These are phyloP conservation scores for Syndactyla subalaris DNA, from an alignment of 2,797 vertebrate species.

Conservation along the genomic window DNA sequence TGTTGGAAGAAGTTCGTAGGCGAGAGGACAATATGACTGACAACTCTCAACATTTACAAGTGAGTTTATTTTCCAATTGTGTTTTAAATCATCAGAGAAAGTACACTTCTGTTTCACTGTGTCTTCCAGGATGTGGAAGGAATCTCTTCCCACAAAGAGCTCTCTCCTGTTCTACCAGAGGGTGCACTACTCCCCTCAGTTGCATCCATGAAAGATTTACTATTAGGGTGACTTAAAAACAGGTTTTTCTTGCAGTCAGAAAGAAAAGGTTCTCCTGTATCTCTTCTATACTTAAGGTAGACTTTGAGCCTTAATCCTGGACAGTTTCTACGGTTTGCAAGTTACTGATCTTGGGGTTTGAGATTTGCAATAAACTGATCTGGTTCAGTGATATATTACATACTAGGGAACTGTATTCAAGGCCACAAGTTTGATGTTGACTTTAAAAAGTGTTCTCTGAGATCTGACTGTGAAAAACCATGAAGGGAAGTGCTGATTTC, in stretches of 20 bases:
- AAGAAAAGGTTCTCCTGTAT: not conserved
- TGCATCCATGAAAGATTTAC: not conserved
- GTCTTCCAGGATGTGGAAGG: not conserved
- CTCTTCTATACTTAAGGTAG: not conserved
- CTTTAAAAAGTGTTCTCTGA: not conserved
- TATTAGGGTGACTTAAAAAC: not conserved
- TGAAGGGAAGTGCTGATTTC: not conserved
- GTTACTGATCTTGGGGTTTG: not conserved
- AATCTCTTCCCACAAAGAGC: not conserved
- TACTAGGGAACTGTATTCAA: not conserved
- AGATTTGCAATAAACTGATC: not conserved
- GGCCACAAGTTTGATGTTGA: not conserved
- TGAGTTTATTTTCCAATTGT: conserved; percentile 54
- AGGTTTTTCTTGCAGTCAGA: not conserved
- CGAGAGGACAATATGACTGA: conserved; percentile 89
- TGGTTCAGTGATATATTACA: not conserved
- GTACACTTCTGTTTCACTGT: not conserved
- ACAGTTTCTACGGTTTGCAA: not conserved
- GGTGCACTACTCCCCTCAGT: not conserved
- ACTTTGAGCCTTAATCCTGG: not conserved
- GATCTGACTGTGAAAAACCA: not conserved
- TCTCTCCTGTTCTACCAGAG: not conserved
- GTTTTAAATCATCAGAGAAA: not conserved
- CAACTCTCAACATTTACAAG: conserved; percentile 89
- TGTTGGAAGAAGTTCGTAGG: conserved; percentile 88